phyloP scores from a whole-genome alignment of 2,888 invertebrate genomes.

The Dolichopus griseipennis region DNA sequence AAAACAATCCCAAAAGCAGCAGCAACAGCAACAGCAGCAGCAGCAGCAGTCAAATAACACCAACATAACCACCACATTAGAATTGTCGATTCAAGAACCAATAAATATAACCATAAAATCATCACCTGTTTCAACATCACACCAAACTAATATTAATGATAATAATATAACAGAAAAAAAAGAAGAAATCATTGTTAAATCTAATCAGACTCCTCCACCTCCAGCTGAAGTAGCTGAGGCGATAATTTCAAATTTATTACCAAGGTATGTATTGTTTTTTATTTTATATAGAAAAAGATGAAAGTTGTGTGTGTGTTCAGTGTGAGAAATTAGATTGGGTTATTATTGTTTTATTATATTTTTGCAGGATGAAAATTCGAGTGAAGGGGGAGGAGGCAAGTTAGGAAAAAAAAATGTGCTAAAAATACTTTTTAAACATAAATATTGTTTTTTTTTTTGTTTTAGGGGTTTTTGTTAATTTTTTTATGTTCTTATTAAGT shows the following conservation, averaged over 20 bases:
- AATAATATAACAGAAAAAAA: neutral
- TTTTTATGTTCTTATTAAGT: too few species aligned
- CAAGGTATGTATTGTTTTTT: constrained; percentile 50
- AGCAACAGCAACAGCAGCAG: neutral
- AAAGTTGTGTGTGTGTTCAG: neutral
- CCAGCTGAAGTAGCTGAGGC: constrained; percentile 69
- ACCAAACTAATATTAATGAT: neutral
- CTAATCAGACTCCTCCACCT: constrained; percentile 46
- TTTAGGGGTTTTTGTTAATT: too few species aligned
- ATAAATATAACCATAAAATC: constrained; percentile 7
- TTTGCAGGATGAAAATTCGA: too few species aligned
- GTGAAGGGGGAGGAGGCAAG: too few species aligned
- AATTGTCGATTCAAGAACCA: constrained; percentile 2
- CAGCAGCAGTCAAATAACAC: neutral
- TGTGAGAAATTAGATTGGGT: too few species aligned
- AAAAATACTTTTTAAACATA: too few species aligned
- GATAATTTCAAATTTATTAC: constrained; percentile 64
- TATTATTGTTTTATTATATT: too few species aligned
- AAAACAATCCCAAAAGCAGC: neutral
- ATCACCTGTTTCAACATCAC: constrained; percentile 13
- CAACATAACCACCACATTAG: neutral
- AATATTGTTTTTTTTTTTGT: too few species aligned
- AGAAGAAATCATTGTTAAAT: constrained; percentile 4
- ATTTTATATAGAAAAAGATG: neutral
- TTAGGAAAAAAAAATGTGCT: too few species aligned